phyloP scores from a whole-genome alignment of 2,888 invertebrate genomes.

The Calliphora vomitoria region DNA sequence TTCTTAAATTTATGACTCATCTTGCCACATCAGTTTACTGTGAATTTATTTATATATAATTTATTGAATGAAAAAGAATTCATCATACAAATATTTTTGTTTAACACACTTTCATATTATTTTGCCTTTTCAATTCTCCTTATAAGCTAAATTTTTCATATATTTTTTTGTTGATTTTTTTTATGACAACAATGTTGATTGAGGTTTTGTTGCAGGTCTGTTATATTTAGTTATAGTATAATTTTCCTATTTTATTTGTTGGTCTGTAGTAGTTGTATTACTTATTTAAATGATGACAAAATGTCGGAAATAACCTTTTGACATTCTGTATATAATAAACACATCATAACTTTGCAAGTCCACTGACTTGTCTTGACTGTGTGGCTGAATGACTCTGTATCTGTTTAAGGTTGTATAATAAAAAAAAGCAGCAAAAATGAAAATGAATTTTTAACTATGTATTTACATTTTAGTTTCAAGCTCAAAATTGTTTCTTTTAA shows the following conservation, averaged over 20 bases:
- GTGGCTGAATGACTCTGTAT: neutral
- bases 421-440: neutral
- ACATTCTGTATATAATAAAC: slow-evolving; percentile 51
- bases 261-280: slow-evolving; percentile 18
- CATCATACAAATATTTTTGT: neutral
- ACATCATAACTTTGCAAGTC: slow-evolving; percentile 31
- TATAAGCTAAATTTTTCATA: neutral
- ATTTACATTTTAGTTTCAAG: slow-evolving; percentile 11
- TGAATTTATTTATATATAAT: too few relatives aligned
- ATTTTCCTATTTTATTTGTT: slow-evolving; percentile 27
- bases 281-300: slow-evolving; percentile 62
- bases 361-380: neutral
- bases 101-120: neutral
- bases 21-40: neutral
- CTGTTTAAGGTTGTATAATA: neutral
- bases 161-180: slow-evolving; percentile 10
- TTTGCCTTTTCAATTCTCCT: slow-evolving; percentile 14
- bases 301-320: slow-evolving; percentile 69
- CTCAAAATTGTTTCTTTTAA: neutral
- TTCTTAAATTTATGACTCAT: slow-evolving; percentile 26
- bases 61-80: neutral
- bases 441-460: slow-evolving; percentile 3
- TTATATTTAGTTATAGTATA: slow-evolving; percentile 26
- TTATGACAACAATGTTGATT: slow-evolving; percentile 33
- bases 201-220: slow-evolving; percentile 48